These are phyloP conservation scores for Andrena chrysosceles DNA, from an alignment of 2,888 invertebrate genomes.

Conservation along the genomic window DNA sequence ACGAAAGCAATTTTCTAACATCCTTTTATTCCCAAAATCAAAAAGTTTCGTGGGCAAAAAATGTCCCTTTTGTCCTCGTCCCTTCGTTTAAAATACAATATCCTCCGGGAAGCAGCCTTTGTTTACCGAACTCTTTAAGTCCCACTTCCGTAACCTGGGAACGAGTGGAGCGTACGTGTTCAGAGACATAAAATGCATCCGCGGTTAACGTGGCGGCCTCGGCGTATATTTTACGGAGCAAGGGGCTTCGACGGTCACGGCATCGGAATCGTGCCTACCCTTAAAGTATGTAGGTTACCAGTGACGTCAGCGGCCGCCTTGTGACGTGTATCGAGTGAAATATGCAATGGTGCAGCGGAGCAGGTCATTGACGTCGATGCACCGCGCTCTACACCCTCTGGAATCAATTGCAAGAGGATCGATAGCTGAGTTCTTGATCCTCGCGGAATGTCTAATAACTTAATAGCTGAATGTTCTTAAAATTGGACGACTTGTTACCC, in stretches of 20 bases:
- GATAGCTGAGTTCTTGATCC: neutral
- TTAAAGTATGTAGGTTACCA: conserved; percentile 79
- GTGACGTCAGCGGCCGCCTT: conserved; percentile 75
- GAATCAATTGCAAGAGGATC: conserved; percentile 1
- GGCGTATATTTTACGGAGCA: neutral
- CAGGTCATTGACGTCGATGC: conserved; percentile 45
- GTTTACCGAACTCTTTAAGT: conserved; percentile 5
- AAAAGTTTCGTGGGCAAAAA: neutral
- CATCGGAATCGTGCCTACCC: conserved; percentile 54
- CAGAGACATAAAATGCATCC: conserved; percentile 18
- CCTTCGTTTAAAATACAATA: neutral
- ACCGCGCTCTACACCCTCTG: neutral
- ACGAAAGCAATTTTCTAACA: neutral
- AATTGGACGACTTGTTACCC: neutral
- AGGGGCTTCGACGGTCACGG: conserved; percentile 15
- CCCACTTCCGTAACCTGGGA: neutral
- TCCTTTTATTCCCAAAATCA: neutral
- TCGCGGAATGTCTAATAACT: neutral
- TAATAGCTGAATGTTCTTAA: neutral
- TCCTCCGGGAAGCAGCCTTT: neutral
- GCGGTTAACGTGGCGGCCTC: conserved; percentile 12
- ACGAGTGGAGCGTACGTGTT: neutral
- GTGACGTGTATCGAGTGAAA: conserved; percentile 52
- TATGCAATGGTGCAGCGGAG: conserved; percentile 43
- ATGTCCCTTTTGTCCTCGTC: neutral